Base-by-base conservation (phyloP, 2,113 vertebrate species). In the Euleptes europaea region DNA sequence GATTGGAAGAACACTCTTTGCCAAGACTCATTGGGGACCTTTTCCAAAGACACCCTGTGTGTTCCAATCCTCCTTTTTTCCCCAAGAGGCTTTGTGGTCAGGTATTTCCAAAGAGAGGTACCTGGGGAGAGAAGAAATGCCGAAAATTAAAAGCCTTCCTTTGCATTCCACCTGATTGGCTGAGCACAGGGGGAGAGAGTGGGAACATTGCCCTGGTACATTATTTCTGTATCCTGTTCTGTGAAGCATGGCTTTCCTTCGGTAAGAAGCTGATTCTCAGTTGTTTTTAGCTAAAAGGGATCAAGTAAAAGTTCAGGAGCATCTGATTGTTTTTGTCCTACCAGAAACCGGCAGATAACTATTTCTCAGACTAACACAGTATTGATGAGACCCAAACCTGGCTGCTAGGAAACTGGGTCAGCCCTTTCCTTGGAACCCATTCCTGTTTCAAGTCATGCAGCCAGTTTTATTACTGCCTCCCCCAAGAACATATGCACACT, bases 231-330 rank as follows among this genome's bases (percentile, higher is more conserved):
- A 4, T 28, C 83, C 15, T 76, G n/a, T 74, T 83, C 67, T 65
- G 2, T 40, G 78, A 83, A 88, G 47, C n/a, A 11, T 57, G 77
- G 42, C 54, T 3, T 74, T 8, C 17, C 14, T 79, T 85, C 79
- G 84, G 21, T 0, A 0, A n/a, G 66, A 51, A 90, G 67, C 78
- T 14, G 1, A 51, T 88, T 17, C 12, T 28, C 60, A 13, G 14
- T 49, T 86, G n/a, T 51, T 90, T 93, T 92, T 67, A 49, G 77
- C 91, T 89, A 77, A 82, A 23, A 86, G 74, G 60, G n/a, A 73
- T 42, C 40, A 81, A 40, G 19, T 47, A 85, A 75, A 73, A 40
- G 78, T 38, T 82, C 70, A 90, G 66, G 71, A 78, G 72, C 8
- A 83, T 40, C 8, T 81, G 66, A 65, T 80, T 84, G 23, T 47